Base-by-base conservation (phyloP, 2,797 vertebrate species). In the Enteromius afrohamiltoni region DNA sequence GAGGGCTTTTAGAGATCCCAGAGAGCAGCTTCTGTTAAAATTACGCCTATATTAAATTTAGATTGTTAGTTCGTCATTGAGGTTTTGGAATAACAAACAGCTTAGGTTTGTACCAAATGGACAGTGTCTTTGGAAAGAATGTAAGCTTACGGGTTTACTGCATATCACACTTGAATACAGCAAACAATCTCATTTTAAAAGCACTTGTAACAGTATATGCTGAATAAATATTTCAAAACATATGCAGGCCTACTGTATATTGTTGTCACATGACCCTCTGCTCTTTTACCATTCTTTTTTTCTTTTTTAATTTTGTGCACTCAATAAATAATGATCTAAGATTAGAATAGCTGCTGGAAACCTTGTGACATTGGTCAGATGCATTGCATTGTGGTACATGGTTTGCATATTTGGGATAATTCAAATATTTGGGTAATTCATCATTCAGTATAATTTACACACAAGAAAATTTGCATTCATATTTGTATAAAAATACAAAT, bases 21-120 rank as follows among this genome's bases (percentile, higher is more conserved):
- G 83, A 86, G 58, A 70, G 70, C 80, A 45, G 62, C 79, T 88
- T 83, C 76, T 88, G 85, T 90, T 89, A 90, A 90, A 40, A 88
- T 87, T 88, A 85, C 88, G 60, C 37, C 88, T 37, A 83, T 83
- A 83, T 84, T 88, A 88, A 85, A 88, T 86, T 85, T 85, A 89
- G 89, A 70, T 81, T 49, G 81, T 80, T 68, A 75, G 77, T 70
- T 73, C 45, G 60, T 86, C 85, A 79, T 29, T 80, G 34, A 21
- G 77, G 77, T 79, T 83, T 82, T 17, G 26, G 58, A 76, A 83
- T 29, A n/a, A 51, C 74, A 13, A 45, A 87, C 67, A 74, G 79
- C 83, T 73, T 68, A 80, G 85, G 42, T 74, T 40, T 23, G 40
- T 4, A 19, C 64, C 58, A 70, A 79, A 85, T 77, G 37, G 37